Evolutionary conservation across 2,113 vertebrate genomes (phyloP).

Genomic region (Hipposideros armiger): DNA sequence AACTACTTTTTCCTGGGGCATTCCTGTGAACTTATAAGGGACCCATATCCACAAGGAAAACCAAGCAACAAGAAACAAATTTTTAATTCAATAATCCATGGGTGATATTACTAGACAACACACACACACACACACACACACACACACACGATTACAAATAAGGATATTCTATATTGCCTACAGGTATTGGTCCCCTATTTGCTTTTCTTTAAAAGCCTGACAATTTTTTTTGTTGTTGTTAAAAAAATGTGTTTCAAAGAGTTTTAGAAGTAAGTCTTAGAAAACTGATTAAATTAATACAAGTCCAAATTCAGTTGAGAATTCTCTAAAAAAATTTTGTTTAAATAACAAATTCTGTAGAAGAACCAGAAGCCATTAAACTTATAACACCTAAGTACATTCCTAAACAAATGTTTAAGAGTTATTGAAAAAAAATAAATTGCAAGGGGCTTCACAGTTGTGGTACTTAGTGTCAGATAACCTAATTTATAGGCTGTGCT

Average conservation of each 20-base stretch:
- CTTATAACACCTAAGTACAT: background rate
- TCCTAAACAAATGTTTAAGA: background rate
- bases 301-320: background rate
- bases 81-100: slow-evolving; percentile 69
- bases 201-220: slow-evolving; percentile 57
- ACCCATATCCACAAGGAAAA: background rate
- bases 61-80: background rate
- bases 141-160: slow-evolving; percentile 58
- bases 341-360: background rate
- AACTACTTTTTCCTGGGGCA: slow-evolving; percentile 1
- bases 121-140: background rate
- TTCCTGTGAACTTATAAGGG: background rate
- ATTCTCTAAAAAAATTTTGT: background rate
- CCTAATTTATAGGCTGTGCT: background rate
- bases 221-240: background rate
- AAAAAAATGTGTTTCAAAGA: slow-evolving; percentile 51
- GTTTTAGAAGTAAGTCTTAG: slow-evolving; percentile 22
- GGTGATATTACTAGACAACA: slow-evolving; percentile 63
- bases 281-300: slow-evolving; percentile 45
- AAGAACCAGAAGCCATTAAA: slow-evolving; percentile 42
- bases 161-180: slow-evolving; percentile 6
- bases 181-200: background rate
- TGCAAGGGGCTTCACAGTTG: background rate
- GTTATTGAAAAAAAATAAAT: background rate
- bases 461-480: background rate